Percentiles rank a stretch among this genome's conserved stretches.
These are phyloP conservation scores for Raja brachyura DNA, from an alignment of 2,113 vertebrate genomes.

Conservation along the genomic window DNA sequence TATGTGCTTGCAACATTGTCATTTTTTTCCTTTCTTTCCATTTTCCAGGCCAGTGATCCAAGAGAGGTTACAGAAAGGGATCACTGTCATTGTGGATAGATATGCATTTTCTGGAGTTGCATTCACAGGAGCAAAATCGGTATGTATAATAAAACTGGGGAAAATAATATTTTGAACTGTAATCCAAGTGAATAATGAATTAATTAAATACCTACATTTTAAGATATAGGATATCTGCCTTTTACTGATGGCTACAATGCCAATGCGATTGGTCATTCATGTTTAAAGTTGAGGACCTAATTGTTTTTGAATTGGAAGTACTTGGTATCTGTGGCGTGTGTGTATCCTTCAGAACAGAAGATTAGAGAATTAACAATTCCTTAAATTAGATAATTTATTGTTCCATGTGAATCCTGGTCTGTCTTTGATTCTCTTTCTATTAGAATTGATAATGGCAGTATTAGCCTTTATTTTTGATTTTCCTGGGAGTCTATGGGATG, in stretches of 20 bases:
- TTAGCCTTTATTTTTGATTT: too few relatives aligned
- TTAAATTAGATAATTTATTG: too few relatives aligned
- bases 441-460: too few relatives aligned
- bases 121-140: slow-evolving; percentile 85
- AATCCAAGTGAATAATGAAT: background rate
- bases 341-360: too few relatives aligned
- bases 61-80: slow-evolving; percentile 73
- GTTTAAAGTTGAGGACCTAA: background rate
- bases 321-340: background rate
- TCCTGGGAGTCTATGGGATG: too few relatives aligned
- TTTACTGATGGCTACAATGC: background rate
- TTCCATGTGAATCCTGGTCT: too few relatives aligned
- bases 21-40: background rate
- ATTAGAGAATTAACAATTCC: too few relatives aligned
- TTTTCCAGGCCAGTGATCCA: slow-evolving; percentile 58
- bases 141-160: slow-evolving; percentile 51
- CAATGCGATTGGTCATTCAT: background rate
- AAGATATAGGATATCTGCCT: background rate
- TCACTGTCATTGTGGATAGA: slow-evolving; percentile 79
- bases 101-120: slow-evolving; percentile 94
- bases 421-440: too few relatives aligned
- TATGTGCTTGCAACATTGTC: background rate
- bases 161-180: background rate
- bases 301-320: background rate
- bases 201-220: background rate